These are phyloP conservation scores for Natator depressus DNA, from an alignment of 2,113 vertebrate genomes.

Conservation along the genomic window DNA sequence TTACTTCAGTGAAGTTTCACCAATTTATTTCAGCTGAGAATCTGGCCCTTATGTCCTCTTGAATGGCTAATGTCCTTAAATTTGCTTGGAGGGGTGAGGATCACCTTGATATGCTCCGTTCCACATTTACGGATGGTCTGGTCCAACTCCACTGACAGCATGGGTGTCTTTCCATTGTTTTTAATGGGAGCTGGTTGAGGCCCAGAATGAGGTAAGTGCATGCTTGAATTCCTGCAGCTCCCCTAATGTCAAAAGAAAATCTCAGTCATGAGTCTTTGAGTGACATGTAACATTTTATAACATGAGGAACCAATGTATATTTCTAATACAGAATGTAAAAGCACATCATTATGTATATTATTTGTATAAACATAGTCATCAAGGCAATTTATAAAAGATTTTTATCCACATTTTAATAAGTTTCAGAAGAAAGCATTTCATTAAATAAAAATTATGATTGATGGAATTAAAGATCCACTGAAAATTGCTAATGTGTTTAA, in stretches of 20 bases:
- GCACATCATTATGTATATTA: slow-evolving; percentile 71
- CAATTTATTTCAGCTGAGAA: neutral
- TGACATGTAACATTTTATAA: slow-evolving; percentile 12
- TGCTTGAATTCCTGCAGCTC: slow-evolving; percentile 23
- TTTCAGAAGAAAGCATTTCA: slow-evolving; percentile 68
- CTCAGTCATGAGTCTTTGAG: slow-evolving; percentile 45
- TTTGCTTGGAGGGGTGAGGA: neutral
- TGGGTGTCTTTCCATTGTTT: neutral
- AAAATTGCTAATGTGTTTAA: slow-evolving; percentile 73
- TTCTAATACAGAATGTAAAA: slow-evolving; percentile 62
- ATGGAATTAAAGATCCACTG: slow-evolving; percentile 68
- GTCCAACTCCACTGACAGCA: neutral
- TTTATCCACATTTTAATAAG: slow-evolving; percentile 74
- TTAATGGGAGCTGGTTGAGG: neutral
- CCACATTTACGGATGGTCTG: neutral
- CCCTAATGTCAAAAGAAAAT: slow-evolving; percentile 2
- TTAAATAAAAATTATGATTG: slow-evolving; percentile 74
- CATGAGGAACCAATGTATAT: slow-evolving; percentile 41
- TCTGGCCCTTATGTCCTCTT: neutral
- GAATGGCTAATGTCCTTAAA: fast-evolving
- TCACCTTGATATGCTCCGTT: neutral
- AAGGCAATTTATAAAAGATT: slow-evolving; percentile 66
- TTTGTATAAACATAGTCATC: slow-evolving; percentile 69
- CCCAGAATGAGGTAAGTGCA: neutral
- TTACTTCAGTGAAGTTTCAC: neutral